Evolutionary conservation across 2,797 vertebrate genomes (phyloP).

Genomic region (Acrocephalus scirpaceus): DNA sequence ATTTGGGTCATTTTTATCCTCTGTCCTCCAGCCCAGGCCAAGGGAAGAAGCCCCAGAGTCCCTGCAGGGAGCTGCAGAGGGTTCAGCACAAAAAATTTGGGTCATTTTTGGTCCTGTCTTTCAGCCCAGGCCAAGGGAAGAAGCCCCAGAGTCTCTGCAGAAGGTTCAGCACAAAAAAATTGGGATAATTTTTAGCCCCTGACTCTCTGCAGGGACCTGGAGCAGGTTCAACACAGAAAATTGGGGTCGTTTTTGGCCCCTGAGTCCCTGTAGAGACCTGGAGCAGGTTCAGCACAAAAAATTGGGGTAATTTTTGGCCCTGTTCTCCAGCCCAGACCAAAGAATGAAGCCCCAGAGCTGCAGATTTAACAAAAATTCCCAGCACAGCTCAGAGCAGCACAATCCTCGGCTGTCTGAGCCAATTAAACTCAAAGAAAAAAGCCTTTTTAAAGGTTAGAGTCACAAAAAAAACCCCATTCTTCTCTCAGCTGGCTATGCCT

Average conservation of each 20-base stretch:
- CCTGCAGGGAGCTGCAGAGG: conserved; percentile 68
- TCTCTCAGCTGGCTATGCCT: background rate
- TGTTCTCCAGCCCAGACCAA: background rate
- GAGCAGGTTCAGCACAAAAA: background rate
- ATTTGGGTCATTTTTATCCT: background rate
- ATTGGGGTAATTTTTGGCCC: background rate
- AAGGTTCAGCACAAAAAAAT: no score
- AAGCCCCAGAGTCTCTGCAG: no score
- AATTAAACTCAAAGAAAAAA: background rate
- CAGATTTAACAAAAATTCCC: background rate
- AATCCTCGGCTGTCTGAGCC: background rate
- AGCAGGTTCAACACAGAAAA: background rate
- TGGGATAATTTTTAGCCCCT: no score
- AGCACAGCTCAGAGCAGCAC: background rate
- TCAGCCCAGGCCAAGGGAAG: no score
- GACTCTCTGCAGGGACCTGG: conserved; percentile 38
- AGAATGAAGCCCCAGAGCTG: background rate
- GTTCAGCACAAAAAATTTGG: background rate
- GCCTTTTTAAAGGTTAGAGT: background rate
- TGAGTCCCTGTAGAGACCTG: conserved; percentile 2
- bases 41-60: no score
- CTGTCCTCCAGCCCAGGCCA: background rate
- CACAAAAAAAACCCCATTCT: background rate
- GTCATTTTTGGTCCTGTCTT: background rate
- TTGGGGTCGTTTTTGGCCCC: background rate